A percentile compares a stretch with the other conserved stretches of the same genome.
These are phyloP conservation scores for Luperina testacea DNA, from an alignment of 2,888 invertebrate genomes.

Conservation along the genomic window DNA sequence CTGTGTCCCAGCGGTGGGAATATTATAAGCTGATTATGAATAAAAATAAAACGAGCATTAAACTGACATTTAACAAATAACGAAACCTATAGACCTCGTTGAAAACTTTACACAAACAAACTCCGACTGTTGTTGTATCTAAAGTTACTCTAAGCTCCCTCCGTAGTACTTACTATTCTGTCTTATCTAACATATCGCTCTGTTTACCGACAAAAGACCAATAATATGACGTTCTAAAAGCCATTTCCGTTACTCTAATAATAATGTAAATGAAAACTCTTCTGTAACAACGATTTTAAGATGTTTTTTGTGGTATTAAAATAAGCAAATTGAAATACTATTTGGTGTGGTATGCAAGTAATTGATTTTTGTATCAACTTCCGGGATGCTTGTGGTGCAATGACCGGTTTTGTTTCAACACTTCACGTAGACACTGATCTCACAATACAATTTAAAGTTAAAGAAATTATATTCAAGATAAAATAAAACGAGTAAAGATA, in stretches of 20 bases:
- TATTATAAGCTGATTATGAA: neutral
- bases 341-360: constrained; percentile 44
- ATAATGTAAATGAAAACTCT: constrained; percentile 60
- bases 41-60: neutral
- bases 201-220: constrained; percentile 62
- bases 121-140: neutral
- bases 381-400: constrained; percentile 49
- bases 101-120: too few relatives aligned
- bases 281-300: constrained; percentile 43
- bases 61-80: neutral
- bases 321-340: constrained; percentile 58
- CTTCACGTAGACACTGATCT: neutral
- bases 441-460: neutral
- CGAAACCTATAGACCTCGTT: too few relatives aligned
- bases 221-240: constrained; percentile 62
- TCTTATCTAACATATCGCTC: constrained; percentile 42
- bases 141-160: constrained; percentile 33
- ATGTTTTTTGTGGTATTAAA: constrained; percentile 51
- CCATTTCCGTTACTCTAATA: constrained; percentile 65
- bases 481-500: neutral
- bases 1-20: neutral
- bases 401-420: constrained; percentile 25
- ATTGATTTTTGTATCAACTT: constrained; percentile 55
- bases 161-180: constrained; percentile 31
- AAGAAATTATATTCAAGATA: neutral